Evolutionary conservation across 2,113 vertebrate genomes (phyloP), one percentile per base, ranked within the genome.

Genomic region (Ovibos moschatus): DNA sequence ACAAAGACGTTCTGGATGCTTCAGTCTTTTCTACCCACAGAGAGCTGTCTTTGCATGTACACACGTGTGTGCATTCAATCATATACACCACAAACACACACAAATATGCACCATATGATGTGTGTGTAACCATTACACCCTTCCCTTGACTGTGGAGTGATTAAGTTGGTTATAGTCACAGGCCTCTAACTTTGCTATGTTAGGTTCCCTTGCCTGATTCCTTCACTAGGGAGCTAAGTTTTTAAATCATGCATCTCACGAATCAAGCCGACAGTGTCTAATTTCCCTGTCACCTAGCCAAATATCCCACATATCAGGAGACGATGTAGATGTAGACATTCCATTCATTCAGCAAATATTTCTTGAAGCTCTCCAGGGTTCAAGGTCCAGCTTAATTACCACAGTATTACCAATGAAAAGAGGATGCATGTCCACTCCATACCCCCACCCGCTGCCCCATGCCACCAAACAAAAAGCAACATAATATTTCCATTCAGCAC

Each of bases 291-390:
- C 21, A 78, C 45, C 58, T 64, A 82, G 40, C 28, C 28, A 47
- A 89, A 47, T 21, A 87, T 2, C 36, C 27, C 57, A 78, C 30
- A 5, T 36, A 74, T 58, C 50, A 89, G 36, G 53, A 90, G 25
- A 53, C n/a, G 19, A 87, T 50, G 36, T 40, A 78, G 43, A 87
- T 60, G 36, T n/a, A 83, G 53, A 88, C 50, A 45, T 64, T 96
- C 71, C 86, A 76, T 27, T 91, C 76, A 62, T 83, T 95, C 40
- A 78, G 16, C 19, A 93, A 86, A 89, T 87, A 91, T 43, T 83
- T 83, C 95, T 28, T 88, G 53, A 67, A 62, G 71, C 13, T 43
- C 30, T 81, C 7, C 55, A 78, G 28, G 12, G 13, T 97, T 92
- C 67, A 83, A 94, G 58, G 78, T 14, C 55, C 58, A 45, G 28